Conservation (phyloP, 2,113 vertebrate genomes). For the Corythoichthys intestinalis region DNA sequence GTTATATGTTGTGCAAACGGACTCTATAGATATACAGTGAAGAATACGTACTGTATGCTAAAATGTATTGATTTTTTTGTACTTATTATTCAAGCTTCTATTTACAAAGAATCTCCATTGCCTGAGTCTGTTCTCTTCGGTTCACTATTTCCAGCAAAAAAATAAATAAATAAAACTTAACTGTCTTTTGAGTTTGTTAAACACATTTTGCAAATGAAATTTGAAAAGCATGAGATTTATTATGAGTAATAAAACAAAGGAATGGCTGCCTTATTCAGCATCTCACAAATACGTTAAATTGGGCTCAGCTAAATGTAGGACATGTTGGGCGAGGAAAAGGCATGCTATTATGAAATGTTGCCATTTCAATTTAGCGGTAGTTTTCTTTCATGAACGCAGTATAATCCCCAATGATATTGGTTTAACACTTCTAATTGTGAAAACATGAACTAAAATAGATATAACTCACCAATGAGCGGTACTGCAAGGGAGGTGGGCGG, state of each 20-base stretch:
- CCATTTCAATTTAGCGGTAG: neutral
- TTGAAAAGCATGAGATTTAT: no score
- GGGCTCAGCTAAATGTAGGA: neutral
- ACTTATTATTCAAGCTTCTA: neutral
- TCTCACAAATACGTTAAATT: neutral
- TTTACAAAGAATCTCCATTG: neutral
- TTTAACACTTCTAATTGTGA: neutral
- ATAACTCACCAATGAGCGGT: slow-evolving; percentile 72
- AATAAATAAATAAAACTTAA: no score
- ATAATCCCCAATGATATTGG: neutral
- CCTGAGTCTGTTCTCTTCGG: neutral
- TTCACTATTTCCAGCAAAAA: no score
- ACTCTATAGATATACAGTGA: neutral
- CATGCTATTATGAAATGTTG: neutral
- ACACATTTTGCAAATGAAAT: no score
- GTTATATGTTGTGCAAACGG: neutral
- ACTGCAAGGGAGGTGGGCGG: slow-evolving; percentile 78
- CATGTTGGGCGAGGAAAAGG: neutral
- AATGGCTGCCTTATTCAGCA: neutral
- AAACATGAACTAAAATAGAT: neutral
- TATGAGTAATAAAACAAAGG: no score
- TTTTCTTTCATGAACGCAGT: neutral
- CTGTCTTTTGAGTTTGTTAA: neutral
- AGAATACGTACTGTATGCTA: neutral
- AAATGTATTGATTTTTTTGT: neutral